Evolutionary conservation across 2,797 vertebrate species (phyloP), one percentile per base, ranked within the genome.

Genomic region (Phrynocephalus vlangalii): DNA sequence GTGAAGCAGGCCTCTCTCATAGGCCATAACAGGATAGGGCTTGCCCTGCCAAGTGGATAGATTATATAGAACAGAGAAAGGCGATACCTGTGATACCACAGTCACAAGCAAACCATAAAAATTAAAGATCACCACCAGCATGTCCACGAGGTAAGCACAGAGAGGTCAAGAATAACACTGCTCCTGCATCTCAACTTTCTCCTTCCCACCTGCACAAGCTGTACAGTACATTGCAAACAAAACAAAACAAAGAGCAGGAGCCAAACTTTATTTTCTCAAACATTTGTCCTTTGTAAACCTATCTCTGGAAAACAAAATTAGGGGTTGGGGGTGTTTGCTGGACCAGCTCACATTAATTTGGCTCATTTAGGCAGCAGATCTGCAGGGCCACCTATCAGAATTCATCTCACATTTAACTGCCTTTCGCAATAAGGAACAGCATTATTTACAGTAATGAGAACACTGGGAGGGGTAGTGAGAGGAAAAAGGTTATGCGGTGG

Each of bases 361-460:
- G 83, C 52, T 83, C 82, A 44, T 9, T 89, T 88, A 82, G 38
- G 77, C 84, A 80, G 48, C 52, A 82, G 83, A 87, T 86, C 92
- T 52, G 68, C 0, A 1, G 78, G 81, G 87, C 84, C 0, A 2
- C 78, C 85, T 92, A 72, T 89, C 91, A 50, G 0, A 16, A 89
- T 3, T 1, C 91, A 87, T 80, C 60, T 84, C 90, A 88, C 75
- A 86, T 75, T 28, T 76, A 82, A 93, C 72, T 8, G 85, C 82
- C 68, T 90, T 95, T 92, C 93, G 87, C 87, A 92, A 82, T 79
- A 90, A 91, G 72, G 7, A 77, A 70, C 66, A 81, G 67, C 70
- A 52, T 91, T 93, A 90, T 93, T 94, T 94, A 89, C 89, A 88
- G 44, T 92, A 92, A 94, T 91, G 89, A 95, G 88, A 80, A 87